Conservation (phyloP, 2,888 invertebrate genomes). For the Ephialtes manifestator region DNA sequence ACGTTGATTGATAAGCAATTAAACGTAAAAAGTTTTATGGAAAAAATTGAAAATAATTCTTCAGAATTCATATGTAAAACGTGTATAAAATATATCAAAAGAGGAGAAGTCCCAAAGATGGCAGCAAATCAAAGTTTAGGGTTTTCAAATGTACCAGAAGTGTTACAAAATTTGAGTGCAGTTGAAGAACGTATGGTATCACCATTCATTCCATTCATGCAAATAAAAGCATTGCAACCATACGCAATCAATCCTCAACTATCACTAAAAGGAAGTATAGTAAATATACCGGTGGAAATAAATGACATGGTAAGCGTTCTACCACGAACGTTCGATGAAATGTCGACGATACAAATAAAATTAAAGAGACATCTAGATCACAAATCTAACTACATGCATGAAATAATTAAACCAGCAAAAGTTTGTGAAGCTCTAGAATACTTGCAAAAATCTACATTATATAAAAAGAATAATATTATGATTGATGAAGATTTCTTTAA, state of each 20-base stretch:
- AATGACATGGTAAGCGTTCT: constrained; percentile 65
- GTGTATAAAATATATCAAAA: too few relatives aligned
- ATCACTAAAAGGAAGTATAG: constrained; percentile 77
- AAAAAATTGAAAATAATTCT: too few relatives aligned
- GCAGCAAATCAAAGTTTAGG: background rate
- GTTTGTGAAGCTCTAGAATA: too few relatives aligned
- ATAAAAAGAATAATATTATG: too few relatives aligned
- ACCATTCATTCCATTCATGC: constrained; percentile 81
- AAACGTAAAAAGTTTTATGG: background rate
- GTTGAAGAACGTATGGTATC: constrained; percentile 82
- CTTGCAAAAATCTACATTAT: too few relatives aligned
- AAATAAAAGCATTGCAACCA: constrained; percentile 77
- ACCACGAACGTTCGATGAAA: constrained; percentile 71
- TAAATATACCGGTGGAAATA: constrained; percentile 69
- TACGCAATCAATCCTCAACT: constrained; percentile 77
- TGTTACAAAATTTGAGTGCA: constrained; percentile 69
- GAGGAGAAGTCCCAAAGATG: background rate
- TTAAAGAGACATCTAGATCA: constrained; percentile 76
- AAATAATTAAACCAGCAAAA: too few relatives aligned
- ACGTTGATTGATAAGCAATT: constrained; percentile 7
- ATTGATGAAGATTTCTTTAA: too few relatives aligned
- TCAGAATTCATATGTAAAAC: too few relatives aligned
- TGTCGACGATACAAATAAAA: constrained; percentile 75
- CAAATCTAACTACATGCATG: too few relatives aligned
- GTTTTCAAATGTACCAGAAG: constrained; percentile 70